Evolutionary conservation across 2,888 invertebrate species (phyloP).

Genomic region (Microctonus hyperodae): DNA sequence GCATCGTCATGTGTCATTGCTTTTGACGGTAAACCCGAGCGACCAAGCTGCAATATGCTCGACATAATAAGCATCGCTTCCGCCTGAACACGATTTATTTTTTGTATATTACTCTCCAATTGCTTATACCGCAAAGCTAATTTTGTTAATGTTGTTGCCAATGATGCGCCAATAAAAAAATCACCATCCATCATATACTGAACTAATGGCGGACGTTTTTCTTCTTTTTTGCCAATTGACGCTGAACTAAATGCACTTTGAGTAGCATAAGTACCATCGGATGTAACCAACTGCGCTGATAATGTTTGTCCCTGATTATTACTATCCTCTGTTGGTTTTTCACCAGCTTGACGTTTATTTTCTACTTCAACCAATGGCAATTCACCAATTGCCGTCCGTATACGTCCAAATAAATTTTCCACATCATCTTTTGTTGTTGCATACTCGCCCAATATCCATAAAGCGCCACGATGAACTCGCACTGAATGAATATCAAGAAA

Average conservation of each 20-base stretch:
- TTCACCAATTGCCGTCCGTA: conserved; percentile 75
- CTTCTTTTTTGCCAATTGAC: conserved; percentile 69
- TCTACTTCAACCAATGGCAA: conserved; percentile 68
- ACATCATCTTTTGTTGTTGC: conserved; percentile 82
- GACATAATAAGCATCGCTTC: conserved; percentile 90
- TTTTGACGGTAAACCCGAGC: conserved; percentile 69
- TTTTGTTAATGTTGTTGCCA: conserved; percentile 91
- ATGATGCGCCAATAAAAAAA: conserved; percentile 92
- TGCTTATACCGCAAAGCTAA: conserved; percentile 72
- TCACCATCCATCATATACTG: conserved; percentile 93
- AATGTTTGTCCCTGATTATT: conserved; percentile 35
- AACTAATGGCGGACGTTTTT: conserved; percentile 80
- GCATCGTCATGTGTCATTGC: conserved; percentile 95
- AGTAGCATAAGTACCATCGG: conserved; percentile 98
- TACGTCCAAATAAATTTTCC: conserved; percentile 77
- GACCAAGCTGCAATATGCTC: conserved; percentile 83
- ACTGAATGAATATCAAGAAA: conserved; percentile 89
- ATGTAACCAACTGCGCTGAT: conserved; percentile 83
- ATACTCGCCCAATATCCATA: conserved; percentile 99
- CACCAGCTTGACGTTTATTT: conserved; percentile 77
- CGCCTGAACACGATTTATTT: conserved; percentile 71
- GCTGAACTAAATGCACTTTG: conserved; percentile 95
- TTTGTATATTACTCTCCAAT: conserved; percentile 50
- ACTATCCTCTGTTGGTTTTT: conserved; percentile 66
- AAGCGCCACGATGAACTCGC: conserved; percentile 89